These are phyloP conservation scores for Drosophila engyochracea DNA, from an alignment of 2,888 invertebrate genomes.

Conservation along the genomic window DNA sequence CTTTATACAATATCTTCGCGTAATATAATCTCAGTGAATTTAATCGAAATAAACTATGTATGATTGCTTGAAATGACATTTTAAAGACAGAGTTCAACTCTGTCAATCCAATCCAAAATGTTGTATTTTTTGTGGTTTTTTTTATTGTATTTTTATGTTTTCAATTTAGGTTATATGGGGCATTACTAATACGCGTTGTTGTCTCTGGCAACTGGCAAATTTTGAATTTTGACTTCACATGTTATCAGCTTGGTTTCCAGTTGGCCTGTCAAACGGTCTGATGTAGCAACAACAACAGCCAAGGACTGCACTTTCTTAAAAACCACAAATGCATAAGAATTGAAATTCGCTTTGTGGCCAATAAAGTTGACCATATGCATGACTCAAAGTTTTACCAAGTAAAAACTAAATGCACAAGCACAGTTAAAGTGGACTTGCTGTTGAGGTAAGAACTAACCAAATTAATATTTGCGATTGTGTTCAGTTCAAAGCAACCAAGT, in stretches of 20 bases:
- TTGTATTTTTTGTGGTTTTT: background rate
- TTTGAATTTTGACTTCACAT: conserved; percentile 20
- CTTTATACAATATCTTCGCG: background rate
- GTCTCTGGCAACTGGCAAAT: conserved; percentile 2
- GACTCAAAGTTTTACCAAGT: conserved; percentile 28
- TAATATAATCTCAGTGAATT: background rate
- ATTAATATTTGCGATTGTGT: conserved; percentile 6
- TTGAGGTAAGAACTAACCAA: conserved; percentile 15
- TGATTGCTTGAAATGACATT: background rate
- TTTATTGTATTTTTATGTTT: background rate
- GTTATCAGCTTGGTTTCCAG: conserved; percentile 23
- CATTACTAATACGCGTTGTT: conserved; percentile 31
- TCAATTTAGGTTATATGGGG: background rate
- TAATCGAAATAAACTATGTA: background rate
- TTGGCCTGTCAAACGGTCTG: conserved; percentile 18
- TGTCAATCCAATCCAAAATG: background rate
- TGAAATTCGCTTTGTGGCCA: conserved; percentile 25
- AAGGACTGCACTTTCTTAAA: conserved; percentile 30
- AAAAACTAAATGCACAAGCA: conserved; percentile 22
- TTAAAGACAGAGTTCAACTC: background rate
- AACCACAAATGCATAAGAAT: conserved; percentile 40
- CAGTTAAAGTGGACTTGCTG: conserved; percentile 26
- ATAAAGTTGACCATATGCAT: conserved; percentile 17
- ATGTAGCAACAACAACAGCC: conserved; percentile 3
- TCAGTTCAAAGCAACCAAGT: conserved; percentile 2